Evolutionary conservation across 2,888 invertebrate genomes (phyloP).

Genomic region (Drosophila merina): DNA sequence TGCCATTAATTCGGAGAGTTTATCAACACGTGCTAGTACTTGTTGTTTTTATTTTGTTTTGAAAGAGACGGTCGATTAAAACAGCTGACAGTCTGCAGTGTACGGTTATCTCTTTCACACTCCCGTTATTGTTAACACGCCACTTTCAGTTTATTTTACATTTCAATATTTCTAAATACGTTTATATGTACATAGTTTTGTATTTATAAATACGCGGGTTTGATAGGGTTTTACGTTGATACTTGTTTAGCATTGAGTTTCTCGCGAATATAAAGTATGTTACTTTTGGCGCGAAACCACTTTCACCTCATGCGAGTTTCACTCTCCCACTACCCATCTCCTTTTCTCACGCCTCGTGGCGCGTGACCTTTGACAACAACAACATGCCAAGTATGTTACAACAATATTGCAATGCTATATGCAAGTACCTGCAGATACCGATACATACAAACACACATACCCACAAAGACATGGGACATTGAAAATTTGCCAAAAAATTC

Average conservation of each 20-base stretch:
- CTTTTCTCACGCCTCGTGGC: slow-evolving; percentile 28
- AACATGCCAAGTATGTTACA: slow-evolving; percentile 12
- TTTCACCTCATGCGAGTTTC: not conserved
- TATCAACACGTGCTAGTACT: slow-evolving; percentile 32
- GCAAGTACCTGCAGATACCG: slow-evolving; percentile 15
- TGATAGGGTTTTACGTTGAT: not conserved
- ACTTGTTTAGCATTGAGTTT: not conserved
- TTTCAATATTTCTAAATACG: not conserved
- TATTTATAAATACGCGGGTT: not conserved
- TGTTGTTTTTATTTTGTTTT: slow-evolving; percentile 8
- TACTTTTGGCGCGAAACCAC: slow-evolving; percentile 18
- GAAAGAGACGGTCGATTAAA: slow-evolving; percentile 7
- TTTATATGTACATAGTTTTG: not conserved
- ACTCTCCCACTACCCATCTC: slow-evolving; percentile 3
- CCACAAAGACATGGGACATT: slow-evolving; percentile 14
- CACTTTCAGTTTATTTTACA: slow-evolving; percentile 1
- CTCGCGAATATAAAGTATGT: not conserved
- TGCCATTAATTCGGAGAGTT: not conserved
- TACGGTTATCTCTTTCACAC: slow-evolving; percentile 28
- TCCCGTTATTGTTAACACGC: slow-evolving; percentile 1
- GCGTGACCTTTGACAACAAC: slow-evolving; percentile 46
- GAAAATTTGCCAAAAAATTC: slow-evolving; percentile 42
- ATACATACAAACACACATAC: slow-evolving; percentile 3
- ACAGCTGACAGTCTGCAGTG: slow-evolving; percentile 22
- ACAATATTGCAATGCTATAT: slow-evolving; percentile 10